phyloP scores from a whole-genome alignment of 2,888 invertebrate genomes.

The Agonum fuliginosum region DNA sequence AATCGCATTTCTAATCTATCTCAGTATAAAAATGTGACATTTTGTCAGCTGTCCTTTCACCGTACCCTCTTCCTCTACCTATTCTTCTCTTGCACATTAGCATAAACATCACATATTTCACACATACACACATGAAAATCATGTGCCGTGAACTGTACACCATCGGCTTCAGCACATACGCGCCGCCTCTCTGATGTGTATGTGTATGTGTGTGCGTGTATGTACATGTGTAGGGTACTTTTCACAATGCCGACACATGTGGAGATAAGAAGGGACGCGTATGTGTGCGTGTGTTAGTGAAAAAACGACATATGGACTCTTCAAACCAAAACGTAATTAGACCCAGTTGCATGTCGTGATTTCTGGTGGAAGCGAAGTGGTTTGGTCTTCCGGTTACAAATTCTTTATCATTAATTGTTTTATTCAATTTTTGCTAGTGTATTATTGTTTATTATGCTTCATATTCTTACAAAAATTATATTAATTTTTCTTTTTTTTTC shows the following conservation, averaged over 20 bases:
- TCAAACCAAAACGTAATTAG: slow-evolving; percentile 48
- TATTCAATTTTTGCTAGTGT: background rate
- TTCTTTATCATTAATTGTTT: too few relatives aligned
- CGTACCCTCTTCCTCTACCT: too few relatives aligned
- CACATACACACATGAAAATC: background rate
- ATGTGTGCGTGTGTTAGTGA: background rate
- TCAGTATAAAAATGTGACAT: background rate
- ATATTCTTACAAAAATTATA: too few relatives aligned
- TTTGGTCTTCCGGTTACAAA: background rate
- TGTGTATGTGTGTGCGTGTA: background rate
- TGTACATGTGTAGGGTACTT: background rate
- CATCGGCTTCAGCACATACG: background rate
- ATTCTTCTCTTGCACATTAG: background rate
- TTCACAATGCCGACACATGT: background rate
- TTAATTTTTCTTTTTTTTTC: too few relatives aligned
- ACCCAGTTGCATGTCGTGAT: slow-evolving; percentile 17
- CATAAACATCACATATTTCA: slow-evolving; percentile 20
- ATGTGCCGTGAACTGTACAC: background rate
- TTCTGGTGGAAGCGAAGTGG: too few relatives aligned
- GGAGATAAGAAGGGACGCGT: background rate
- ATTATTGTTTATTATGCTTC: background rate
- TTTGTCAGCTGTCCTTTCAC: background rate
- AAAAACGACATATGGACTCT: slow-evolving; percentile 44
- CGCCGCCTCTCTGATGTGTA: background rate
- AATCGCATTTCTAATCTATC: too few relatives aligned